Evolutionary conservation across 2,888 invertebrate genomes (phyloP), one percentile per base, ranked within the genome.

Genomic region (Drosophila yooni): DNA sequence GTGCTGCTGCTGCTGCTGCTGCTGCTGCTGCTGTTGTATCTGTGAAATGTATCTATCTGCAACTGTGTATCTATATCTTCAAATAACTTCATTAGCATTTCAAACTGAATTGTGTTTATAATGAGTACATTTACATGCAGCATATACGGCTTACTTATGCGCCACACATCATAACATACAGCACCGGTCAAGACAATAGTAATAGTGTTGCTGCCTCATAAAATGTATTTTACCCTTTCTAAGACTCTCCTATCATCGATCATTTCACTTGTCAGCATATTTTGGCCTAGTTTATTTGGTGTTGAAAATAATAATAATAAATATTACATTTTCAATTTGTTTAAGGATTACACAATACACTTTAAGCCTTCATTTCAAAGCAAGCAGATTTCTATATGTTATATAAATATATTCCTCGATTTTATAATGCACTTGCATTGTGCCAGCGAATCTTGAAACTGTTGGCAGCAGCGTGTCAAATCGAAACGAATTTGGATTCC

Each of bases 11-110:
- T n/a, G n/a, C 43, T 43, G n/a, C 40, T n/a, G 40, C 1, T 48
- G 34, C 27, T 48, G 7, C 15, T 25, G 27, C 27, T 27, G 18
- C 10, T 50, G 15, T 8, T n/a, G 25, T 53, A 36, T 46, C 59
- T 66, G 36, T 43, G 11, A 50, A 40, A 56, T 66, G 43, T 48
- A 65, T 51, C 38, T 48, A 65, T 51, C 33, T 38, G 64, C n/a
- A 31, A 31, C 15, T 48, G 27, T 46, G 15, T 36, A 31, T 48
- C 29, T 62, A 34, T 52, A 33, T 56, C 52, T 73, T 53, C 51
- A 66, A 70, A 65, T 66, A 66, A 73, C 63, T 77, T 73, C 63
- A 77, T 76, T 77, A 69, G 72, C 76, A 69, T 65, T 58, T 65
- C 31, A 56, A 59, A 25, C 54, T 43, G 34, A 33, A 36, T 13